These are phyloP conservation scores for Microcebus tavaratra DNA, from an alignment of 2,113 vertebrate genomes.

Conservation along the genomic window DNA sequence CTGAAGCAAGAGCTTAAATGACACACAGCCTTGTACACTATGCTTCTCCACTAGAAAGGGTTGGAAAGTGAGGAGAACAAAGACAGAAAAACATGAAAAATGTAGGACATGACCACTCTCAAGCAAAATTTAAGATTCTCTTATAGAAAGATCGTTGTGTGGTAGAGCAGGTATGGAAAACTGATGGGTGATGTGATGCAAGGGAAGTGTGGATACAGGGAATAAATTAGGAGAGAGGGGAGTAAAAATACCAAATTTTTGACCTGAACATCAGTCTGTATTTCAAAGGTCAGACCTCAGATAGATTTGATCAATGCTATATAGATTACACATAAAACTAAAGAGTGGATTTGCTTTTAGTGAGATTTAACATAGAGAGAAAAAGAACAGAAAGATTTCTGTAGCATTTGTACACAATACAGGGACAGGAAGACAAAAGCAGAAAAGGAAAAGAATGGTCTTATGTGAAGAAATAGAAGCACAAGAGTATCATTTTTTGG, in stretches of 20 bases:
- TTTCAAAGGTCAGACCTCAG: conserved; percentile 34
- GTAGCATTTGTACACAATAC: not conserved
- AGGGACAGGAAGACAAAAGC: not conserved
- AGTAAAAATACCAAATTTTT: not conserved
- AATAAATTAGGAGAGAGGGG: not conserved
- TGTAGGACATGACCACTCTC: not conserved
- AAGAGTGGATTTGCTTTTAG: not conserved
- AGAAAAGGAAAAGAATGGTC: not conserved
- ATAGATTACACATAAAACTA: not conserved
- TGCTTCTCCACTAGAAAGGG: not conserved
- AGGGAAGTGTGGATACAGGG: not conserved
- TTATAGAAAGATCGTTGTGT: not conserved
- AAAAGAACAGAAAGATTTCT: not conserved
- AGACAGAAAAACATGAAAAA: not conserved
- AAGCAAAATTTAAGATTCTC: not conserved
- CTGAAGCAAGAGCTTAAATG: not conserved
- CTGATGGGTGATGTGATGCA: not conserved
- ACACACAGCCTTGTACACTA: not conserved
- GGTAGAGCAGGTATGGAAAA: not conserved
- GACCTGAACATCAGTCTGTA: not conserved
- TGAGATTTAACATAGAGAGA: not conserved
- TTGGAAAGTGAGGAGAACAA: not conserved
- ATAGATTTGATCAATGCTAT: not conserved
- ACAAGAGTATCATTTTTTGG: not conserved
- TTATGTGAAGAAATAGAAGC: not conserved